Evolutionary conservation across 2,888 invertebrate species (phyloP).

Genomic region (Augiades crinisus): DNA sequence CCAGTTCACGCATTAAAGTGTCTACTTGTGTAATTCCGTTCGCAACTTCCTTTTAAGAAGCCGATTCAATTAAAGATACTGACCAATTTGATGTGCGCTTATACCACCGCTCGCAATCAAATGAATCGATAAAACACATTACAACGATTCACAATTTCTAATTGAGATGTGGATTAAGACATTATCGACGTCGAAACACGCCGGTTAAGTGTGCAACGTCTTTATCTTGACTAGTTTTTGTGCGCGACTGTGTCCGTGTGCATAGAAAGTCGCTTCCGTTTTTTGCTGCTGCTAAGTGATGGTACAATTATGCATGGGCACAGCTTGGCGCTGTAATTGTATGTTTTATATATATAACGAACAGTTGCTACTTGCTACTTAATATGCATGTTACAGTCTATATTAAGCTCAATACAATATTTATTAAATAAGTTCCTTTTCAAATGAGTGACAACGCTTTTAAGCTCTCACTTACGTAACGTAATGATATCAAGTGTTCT

Average conservation of each 20-base stretch:
- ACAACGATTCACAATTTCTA: slow-evolving; percentile 46
- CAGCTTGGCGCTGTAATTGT: neutral
- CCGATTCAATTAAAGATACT: slow-evolving; percentile 45
- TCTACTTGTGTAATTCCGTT: slow-evolving; percentile 42
- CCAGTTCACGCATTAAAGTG: slow-evolving; percentile 24
- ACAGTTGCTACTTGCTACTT: neutral
- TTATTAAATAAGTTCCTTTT: neutral
- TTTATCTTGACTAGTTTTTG: slow-evolving; percentile 20
- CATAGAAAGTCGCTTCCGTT: slow-evolving; percentile 7
- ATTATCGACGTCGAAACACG: slow-evolving; percentile 15
- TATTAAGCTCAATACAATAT: too few species aligned
- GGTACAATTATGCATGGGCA: slow-evolving; percentile 13
- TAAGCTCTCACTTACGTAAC: neutral
- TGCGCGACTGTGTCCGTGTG: neutral
- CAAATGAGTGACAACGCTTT: neutral
- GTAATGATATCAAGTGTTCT: neutral
- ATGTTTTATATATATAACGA: neutral
- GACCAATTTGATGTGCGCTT: slow-evolving; percentile 39
- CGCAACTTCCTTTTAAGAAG: slow-evolving; percentile 41
- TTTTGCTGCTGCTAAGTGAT: slow-evolving; percentile 14
- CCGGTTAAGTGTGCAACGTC: slow-evolving; percentile 17
- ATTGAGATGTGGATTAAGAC: slow-evolving; percentile 42
- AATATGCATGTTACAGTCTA: neutral
- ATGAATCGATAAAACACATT: slow-evolving; percentile 48
- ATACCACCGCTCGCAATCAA: slow-evolving; percentile 49